Evolutionary conservation across 2,888 invertebrate species (phyloP), one percentile per base, ranked within the genome.

Genomic region (Sthenelais limicola): DNA sequence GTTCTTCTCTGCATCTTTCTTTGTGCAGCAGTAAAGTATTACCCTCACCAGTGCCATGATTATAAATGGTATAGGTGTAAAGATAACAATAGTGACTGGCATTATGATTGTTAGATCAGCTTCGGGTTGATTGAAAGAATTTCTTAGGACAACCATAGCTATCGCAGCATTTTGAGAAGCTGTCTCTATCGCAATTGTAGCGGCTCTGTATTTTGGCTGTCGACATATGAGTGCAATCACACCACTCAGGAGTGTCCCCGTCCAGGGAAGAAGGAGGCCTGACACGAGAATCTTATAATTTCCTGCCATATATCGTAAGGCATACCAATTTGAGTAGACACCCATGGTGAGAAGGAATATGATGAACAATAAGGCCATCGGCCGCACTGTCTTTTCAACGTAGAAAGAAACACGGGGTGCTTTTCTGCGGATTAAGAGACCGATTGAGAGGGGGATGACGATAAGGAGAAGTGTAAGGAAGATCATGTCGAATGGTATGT

Each of bases 171-270:
- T 70, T 33, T 70, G 70, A 18, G 38, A 52, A n/a, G 70, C 54
- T 12, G 70, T 70, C 43, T 70, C 70, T 3, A 70, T 70, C 15
- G 49, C 38, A 52, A 70, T 70, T n/a, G 70, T 70, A 12, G 26
- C 24, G 1, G 78, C 87, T 83, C 72, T 87, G 84, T 80, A 86
- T 87, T 73, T 88, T 80, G 74, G 86, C 84, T 78, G 88, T 80
- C 82, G 71, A 81, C 82, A 69, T 79, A 70, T 12, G 1, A 54
- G 26, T 3, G 54, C 70, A 0, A 49, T 26, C 28, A 70, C 4
- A 1, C 18, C 88, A 7, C 89, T 89, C 71, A 88, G 86, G 73
- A 87, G 74, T 80, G 89, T 90, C 0, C 90, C 89, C 43, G 86
- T 83, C 76, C 88, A 88, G 0, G 89, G 89, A 32, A 90, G 82